phyloP scores from a whole-genome alignment of 2,797 vertebrate species.

The Orestias chungarensis region DNA sequence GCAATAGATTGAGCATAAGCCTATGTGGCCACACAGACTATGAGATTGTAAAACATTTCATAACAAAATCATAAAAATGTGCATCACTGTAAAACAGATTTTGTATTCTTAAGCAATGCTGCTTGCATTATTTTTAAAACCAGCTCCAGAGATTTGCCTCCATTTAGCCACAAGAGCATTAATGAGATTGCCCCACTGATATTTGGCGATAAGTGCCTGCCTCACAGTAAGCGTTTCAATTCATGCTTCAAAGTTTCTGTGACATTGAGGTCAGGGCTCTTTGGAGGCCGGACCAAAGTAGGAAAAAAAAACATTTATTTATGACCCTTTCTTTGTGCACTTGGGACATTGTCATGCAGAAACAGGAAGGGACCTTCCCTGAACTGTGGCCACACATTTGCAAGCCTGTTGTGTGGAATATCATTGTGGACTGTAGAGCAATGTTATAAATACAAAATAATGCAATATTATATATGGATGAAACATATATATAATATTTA shows the following conservation, averaged over 20 bases:
- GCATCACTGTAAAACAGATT: constrained; percentile 2
- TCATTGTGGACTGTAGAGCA: not conserved
- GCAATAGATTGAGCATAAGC: not conserved
- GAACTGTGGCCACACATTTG: constrained; percentile 15
- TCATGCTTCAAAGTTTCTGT: constrained; percentile 21
- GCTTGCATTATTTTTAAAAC: constrained; percentile 7
- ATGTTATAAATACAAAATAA: constrained; percentile 7
- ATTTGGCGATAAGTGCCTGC: constrained; percentile 10
- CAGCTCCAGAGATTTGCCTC: constrained; percentile 24
- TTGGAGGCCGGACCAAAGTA: constrained; percentile 13
- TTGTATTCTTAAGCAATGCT: constrained; percentile 5
- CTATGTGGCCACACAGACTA: not conserved
- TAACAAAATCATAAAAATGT: not conserved
- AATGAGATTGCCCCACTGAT: constrained; percentile 26
- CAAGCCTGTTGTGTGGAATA: constrained; percentile 13
- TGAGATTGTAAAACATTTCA: not conserved
- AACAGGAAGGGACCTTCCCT: constrained; percentile 24
- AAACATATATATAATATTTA: not conserved
- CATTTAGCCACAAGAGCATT: constrained; percentile 14
- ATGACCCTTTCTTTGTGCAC: constrained; percentile 19
- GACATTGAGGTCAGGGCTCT: constrained; percentile 32
- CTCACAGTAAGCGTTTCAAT: constrained; percentile 20
- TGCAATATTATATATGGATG: not conserved
- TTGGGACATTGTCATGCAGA: constrained; percentile 15
- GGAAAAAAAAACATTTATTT: constrained; percentile 16